These are phyloP conservation scores for Ceratina calcarata DNA, from an alignment of 1,140 invertebrate species.

Conservation along the genomic window DNA sequence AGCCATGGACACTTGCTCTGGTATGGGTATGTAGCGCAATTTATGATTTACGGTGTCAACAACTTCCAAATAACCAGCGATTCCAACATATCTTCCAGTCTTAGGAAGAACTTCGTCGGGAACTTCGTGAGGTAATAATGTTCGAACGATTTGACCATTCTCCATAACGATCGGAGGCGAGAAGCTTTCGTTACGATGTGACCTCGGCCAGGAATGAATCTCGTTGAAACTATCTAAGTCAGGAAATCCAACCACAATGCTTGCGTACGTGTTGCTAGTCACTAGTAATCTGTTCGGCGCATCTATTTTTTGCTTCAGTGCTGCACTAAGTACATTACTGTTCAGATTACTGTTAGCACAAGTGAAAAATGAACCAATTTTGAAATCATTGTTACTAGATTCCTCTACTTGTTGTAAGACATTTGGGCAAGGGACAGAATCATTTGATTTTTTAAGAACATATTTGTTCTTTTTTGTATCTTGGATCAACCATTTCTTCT, in stretches of 20 bases:
- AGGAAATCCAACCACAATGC: slow-evolving; percentile 81
- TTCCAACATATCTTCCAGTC: slow-evolving; percentile 46
- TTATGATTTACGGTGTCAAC: slow-evolving; percentile 80
- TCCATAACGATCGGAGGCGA: slow-evolving; percentile 73
- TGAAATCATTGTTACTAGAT: slow-evolving; percentile 19
- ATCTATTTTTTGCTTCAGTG: slow-evolving; percentile 75
- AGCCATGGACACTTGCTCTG: slow-evolving; percentile 75
- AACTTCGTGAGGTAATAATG: slow-evolving; percentile 67
- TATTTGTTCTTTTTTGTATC: slow-evolving; percentile 68
- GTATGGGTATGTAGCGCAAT: slow-evolving; percentile 83
- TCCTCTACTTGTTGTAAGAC: slow-evolving; percentile 74
- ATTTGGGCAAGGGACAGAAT: slow-evolving; percentile 68
- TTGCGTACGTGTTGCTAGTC: slow-evolving; percentile 77
- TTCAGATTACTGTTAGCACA: slow-evolving; percentile 52
- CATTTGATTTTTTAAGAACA: slow-evolving; percentile 68
- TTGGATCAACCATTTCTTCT: slow-evolving; percentile 76
- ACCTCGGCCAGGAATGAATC: slow-evolving; percentile 70
- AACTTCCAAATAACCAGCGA: slow-evolving; percentile 82
- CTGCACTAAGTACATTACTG: slow-evolving; percentile 59
- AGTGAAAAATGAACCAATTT: slow-evolving; percentile 61
- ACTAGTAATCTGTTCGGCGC: slow-evolving; percentile 80
- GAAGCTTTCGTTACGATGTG: slow-evolving; percentile 46
- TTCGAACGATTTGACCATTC: slow-evolving; percentile 74
- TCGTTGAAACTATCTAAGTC: slow-evolving; percentile 77
- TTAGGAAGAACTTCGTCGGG: slow-evolving; percentile 63